These are phyloP conservation scores for Limenitis camilla DNA, from an alignment of 2,888 invertebrate genomes.

Conservation along the genomic window DNA sequence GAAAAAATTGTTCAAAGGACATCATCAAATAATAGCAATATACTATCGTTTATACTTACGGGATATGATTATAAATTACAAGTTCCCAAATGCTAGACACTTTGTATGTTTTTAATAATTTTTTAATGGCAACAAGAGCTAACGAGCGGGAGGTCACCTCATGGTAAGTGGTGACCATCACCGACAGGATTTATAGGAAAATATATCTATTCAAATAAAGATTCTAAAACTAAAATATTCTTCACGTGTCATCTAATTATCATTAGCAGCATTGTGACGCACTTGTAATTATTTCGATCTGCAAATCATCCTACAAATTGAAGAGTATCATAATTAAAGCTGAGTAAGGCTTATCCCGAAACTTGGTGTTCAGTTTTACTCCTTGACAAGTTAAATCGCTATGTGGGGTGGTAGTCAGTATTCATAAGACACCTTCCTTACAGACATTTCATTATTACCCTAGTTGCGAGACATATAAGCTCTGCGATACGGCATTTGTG, in stretches of 20 bases:
- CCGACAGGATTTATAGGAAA: too few relatives aligned
- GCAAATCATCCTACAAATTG: constrained; percentile 30
- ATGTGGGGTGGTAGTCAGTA: constrained; percentile 54
- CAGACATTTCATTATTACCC: constrained; percentile 49
- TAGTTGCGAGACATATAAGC: constrained; percentile 34
- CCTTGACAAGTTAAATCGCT: constrained; percentile 65
- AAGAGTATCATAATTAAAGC: constrained; percentile 45
- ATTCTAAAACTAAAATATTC: too few relatives aligned
- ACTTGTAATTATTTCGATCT: constrained; percentile 21
- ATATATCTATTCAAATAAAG: too few relatives aligned
- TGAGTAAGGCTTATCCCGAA: constrained; percentile 42
- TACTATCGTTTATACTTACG: too few relatives aligned
- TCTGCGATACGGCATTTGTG: constrained; percentile 4
- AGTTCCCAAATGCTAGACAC: too few relatives aligned
- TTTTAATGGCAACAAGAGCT: too few relatives aligned
- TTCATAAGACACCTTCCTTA: constrained; percentile 63
- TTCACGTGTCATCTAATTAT: background rate
- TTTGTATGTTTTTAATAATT: too few relatives aligned
- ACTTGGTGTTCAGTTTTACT: constrained; percentile 52
- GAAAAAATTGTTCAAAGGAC: too few relatives aligned
- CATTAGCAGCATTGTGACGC: background rate
- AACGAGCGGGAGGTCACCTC: too few relatives aligned
- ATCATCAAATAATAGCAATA: too few relatives aligned
- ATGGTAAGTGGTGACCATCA: too few relatives aligned
- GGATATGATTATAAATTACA: too few relatives aligned